Base-by-base conservation (phyloP, 2,797 vertebrate genomes). In the Myioborus melanocephalus region DNA sequence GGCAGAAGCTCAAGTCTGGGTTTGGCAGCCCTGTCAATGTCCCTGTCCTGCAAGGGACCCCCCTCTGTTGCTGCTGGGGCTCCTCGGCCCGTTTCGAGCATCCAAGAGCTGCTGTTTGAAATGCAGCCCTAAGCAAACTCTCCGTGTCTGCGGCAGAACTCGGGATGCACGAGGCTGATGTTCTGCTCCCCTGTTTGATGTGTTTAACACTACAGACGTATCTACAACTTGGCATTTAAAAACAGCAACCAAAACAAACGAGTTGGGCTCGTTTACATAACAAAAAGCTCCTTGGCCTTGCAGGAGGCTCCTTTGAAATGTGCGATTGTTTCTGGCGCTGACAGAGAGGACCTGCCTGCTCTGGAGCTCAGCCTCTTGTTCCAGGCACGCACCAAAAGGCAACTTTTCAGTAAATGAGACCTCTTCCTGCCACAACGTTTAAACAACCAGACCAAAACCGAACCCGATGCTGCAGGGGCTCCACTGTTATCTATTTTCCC, bases 271-370 rank as follows among this genome's bases (percentile, higher is more conserved):
- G 96, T 97, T 97, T 97, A 60, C 97, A 96, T 96, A 87, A 97
- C 91, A 97, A 96, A 96, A 93, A 91, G 72, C 89, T 83, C 86
- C 89, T 92, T 94, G 91, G 93, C 81, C 91, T 94, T 90, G 86
- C 91, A 66, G 96, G 95, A 82, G 72, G 68, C 21, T 78, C 75
- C 96, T 97, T 97, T 97, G 97, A 98, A 97, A 96, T 93, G 94
- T 76, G 8, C 61, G 80, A 14, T 88, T 82, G 83, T 89, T 95
- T 86, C 84, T 96, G 94, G 91, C 88, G 10, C 49, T 75, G 89
- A 11, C 69, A 76, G 90, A 92, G 66, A 80, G 64, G 83, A 53
- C 65, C 79, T 83, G 71, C 23, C 63, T 50, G 43, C n/a, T 69
- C 83, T 53, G 92, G 23, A 79, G 71, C 92, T 83, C 82, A 92